Conservation (phyloP, 2,797 vertebrate species). For the Epinephelus coioides region DNA sequence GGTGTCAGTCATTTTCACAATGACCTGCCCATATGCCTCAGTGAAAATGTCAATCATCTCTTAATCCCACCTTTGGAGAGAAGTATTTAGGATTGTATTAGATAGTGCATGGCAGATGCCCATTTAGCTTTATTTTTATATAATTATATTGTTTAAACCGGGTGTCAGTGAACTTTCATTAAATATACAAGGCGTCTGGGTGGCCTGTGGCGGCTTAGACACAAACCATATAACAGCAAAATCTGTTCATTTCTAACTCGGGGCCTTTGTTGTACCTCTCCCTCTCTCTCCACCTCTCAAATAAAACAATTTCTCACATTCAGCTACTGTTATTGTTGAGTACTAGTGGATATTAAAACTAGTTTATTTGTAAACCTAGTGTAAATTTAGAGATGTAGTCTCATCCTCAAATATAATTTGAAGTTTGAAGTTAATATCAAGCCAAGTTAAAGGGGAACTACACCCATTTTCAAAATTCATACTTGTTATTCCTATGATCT, state of each 20-base stretch:
- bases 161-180: slow-evolving; percentile 7
- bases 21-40: slow-evolving; percentile 75
- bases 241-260: not conserved
- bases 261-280: not conserved
- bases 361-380: not conserved
- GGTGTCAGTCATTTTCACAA: slow-evolving; percentile 80
- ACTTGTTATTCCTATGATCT: too few species aligned
- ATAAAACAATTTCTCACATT: not conserved
- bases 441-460: too few species aligned
- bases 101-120: slow-evolving; percentile 10
- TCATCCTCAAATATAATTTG: not conserved
- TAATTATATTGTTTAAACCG: slow-evolving; percentile 18
- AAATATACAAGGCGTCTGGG: not conserved
- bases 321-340: not conserved
- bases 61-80: slow-evolving; percentile 66
- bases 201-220: not conserved
- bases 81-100: slow-evolving; percentile 45
- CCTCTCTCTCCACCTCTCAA: not conserved
- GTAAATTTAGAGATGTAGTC: too few species aligned
- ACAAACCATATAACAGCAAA: slow-evolving; percentile 1
- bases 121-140: slow-evolving; percentile 3
- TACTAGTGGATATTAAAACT: not conserved
- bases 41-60: slow-evolving; percentile 71
- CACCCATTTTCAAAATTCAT: too few species aligned
- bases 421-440: too few species aligned